Evolutionary conservation across 2,113 vertebrate species (phyloP).

Genomic region (Gnathonemus echidnorhynchus): DNA sequence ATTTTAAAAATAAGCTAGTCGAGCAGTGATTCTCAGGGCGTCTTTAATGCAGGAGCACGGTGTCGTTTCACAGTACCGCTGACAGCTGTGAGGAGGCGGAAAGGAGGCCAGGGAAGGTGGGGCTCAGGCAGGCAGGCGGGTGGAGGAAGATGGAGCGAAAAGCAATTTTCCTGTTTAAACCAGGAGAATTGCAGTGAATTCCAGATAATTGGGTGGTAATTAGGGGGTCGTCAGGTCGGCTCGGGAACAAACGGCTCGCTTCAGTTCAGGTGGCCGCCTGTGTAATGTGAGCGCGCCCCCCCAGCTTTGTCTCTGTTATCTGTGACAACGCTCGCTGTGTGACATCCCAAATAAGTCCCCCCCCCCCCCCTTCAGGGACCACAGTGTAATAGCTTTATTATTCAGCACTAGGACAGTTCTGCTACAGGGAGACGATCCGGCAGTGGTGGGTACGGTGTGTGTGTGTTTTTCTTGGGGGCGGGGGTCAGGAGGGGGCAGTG

Average conservation of each 20-base stretch:
- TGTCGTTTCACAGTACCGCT: not conserved
- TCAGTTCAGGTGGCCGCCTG: conserved; percentile 71
- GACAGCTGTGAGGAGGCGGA: not conserved
- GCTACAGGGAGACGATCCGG: not conserved
- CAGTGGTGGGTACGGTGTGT: not conserved
- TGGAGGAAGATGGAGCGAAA: conserved; percentile 29
- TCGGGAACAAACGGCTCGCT: conserved; percentile 73
- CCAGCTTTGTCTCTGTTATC: conserved; percentile 51
- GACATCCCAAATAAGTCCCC: conserved; percentile 50
- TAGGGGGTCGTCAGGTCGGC: conserved; percentile 80
- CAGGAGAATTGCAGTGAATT: conserved; percentile 58
- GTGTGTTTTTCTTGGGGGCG: not conserved
- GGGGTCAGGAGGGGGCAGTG: conserved; percentile 18
- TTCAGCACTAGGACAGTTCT: conserved; percentile 29
- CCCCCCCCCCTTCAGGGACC: conserved; percentile 31
- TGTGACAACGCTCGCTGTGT: conserved; percentile 33
- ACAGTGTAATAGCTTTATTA: conserved; percentile 30
- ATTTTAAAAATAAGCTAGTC: not conserved
- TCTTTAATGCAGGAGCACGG: not conserved
- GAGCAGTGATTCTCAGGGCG: not conserved
- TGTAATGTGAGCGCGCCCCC: conserved; percentile 59
- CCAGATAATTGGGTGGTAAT: conserved; percentile 82
- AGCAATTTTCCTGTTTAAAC: conserved; percentile 56
- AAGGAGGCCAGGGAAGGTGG: not conserved
- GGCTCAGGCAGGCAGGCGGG: not conserved